phyloP scores from a whole-genome alignment of 2,888 invertebrate species.

The Prostheceraeus crozeri region DNA sequence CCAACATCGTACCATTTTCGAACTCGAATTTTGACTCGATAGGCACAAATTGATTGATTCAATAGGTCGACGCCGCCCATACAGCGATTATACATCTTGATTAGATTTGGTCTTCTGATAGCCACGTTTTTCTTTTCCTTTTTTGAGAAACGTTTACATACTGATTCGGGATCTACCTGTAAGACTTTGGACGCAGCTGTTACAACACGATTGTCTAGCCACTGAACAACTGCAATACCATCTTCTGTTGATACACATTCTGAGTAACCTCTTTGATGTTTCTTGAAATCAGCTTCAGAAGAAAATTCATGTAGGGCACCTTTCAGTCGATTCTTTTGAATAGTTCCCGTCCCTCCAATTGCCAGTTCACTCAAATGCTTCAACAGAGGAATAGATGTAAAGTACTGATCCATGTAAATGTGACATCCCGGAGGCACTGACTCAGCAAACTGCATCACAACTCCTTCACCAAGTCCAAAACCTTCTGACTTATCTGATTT shows the following conservation, averaged over 20 bases:
- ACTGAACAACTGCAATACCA: background rate
- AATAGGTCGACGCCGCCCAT: conserved; percentile 22
- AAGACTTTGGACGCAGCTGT: background rate
- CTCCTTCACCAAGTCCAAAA: background rate
- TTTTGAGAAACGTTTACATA: conserved; percentile 10
- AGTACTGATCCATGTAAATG: conserved; percentile 9
- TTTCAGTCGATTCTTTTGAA: conserved; percentile 7
- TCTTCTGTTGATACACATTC: conserved; percentile 8
- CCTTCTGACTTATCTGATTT: background rate
- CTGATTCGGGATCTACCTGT: background rate
- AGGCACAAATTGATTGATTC: too few relatives aligned
- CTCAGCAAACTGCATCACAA: background rate
- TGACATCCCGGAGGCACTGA: conserved; percentile 3
- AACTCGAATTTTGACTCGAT: background rate
- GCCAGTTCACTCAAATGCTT: background rate
- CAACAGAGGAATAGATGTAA: background rate
- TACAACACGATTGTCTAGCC: conserved; percentile 15
- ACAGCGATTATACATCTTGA: background rate
- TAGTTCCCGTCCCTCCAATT: conserved; percentile 1
- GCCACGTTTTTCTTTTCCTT: background rate
- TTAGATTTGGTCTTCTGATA: background rate
- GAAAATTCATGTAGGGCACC: background rate
- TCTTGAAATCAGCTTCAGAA: background rate
- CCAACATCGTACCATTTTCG: conserved; percentile 20
- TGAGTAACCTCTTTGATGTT: background rate